Conservation (phyloP, 2,888 invertebrate species). For the Trypoxylon attenuatum region DNA sequence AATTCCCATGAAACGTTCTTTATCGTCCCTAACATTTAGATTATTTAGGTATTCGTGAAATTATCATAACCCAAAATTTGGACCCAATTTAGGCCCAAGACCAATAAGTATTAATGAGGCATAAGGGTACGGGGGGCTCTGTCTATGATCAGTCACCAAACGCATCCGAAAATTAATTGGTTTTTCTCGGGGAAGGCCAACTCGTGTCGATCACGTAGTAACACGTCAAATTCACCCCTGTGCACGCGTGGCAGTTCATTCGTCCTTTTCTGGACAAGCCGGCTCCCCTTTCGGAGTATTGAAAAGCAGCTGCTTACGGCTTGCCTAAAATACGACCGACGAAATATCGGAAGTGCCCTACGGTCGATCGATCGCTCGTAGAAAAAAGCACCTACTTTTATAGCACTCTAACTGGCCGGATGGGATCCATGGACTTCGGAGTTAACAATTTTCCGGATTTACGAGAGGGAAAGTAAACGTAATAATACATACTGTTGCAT, state of each 20-base stretch:
- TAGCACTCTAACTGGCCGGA: conserved; percentile 25
- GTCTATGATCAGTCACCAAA: conserved; percentile 61
- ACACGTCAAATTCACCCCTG: conserved; percentile 16
- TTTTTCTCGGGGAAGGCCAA: not conserved
- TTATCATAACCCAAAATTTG: too few species aligned
- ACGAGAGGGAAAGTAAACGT: conserved; percentile 34
- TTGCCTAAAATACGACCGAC: conserved; percentile 44
- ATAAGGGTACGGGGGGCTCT: not conserved
- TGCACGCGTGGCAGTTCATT: not conserved
- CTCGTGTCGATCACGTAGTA: conserved; percentile 24
- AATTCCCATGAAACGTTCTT: too few species aligned
- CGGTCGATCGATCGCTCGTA: conserved; percentile 36
- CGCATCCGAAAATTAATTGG: conserved; percentile 66
- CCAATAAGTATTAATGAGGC: conserved; percentile 11
- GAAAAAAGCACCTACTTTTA: conserved; percentile 28
- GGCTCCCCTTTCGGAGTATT: conserved; percentile 15
- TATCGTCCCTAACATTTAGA: too few species aligned
- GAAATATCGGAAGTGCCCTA: conserved; percentile 34
- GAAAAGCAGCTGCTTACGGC: conserved; percentile 52
- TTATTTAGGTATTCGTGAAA: too few species aligned
- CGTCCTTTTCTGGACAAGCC: not conserved
- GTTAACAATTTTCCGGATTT: conserved; percentile 24
- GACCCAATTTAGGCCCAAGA: too few species aligned
- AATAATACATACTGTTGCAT: too few species aligned
- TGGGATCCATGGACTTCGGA: conserved; percentile 25